A percentile compares a stretch with the other conserved stretches of the same genome.
phyloP scores from a whole-genome alignment of 2,113 vertebrate species.

The Stercorarius parasiticus region DNA sequence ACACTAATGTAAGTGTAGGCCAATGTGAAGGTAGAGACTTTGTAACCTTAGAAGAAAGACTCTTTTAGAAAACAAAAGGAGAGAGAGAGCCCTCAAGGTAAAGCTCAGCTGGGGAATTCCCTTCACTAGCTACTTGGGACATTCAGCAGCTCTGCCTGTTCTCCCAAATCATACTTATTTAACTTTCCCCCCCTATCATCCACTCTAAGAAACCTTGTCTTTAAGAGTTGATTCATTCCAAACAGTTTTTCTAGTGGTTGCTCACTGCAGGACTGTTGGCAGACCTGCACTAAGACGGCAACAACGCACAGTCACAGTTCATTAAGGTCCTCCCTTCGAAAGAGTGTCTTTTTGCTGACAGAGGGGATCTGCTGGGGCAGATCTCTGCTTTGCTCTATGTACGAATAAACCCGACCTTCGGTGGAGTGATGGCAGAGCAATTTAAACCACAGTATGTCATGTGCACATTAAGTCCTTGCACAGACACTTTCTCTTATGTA shows the following conservation, averaged over 20 bases:
- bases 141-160: not conserved
- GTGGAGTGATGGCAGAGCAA: not conserved
- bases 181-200: not conserved
- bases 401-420: not conserved
- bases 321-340: not conserved
- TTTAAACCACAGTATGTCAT: not conserved
- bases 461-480: not conserved
- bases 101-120: not conserved
- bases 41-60: not conserved
- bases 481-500: not conserved
- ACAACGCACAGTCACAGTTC: rapidly evolving
- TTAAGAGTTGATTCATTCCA: not conserved
- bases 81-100: not conserved
- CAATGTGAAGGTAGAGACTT: not conserved
- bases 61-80: not conserved
- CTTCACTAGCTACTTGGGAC: not conserved
- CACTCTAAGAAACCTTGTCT: not conserved
- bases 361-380: not conserved
- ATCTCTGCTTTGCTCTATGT: not conserved
- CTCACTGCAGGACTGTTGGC: not conserved
- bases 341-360: not conserved
- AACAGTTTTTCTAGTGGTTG: not conserved
- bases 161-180: not conserved
- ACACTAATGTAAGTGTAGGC: not conserved
- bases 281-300: not conserved